A percentile compares a stretch with the other conserved stretches of the same genome.
These are phyloP conservation scores for Dasypus novemcinctus DNA, from an alignment of 2,113 vertebrate species.

Conservation along the genomic window DNA sequence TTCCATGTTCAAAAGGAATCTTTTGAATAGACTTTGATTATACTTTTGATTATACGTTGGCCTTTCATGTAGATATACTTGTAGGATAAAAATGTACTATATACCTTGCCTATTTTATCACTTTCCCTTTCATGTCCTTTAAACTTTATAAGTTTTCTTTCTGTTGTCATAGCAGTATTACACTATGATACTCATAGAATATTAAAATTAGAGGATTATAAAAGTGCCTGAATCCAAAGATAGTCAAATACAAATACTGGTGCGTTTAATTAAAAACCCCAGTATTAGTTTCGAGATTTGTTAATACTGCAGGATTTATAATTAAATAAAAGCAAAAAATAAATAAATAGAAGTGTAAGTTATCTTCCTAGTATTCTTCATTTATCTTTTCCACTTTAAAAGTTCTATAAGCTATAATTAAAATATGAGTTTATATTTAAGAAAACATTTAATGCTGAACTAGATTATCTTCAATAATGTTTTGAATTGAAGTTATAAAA, in stretches of 20 bases:
- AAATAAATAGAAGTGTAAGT: not conserved
- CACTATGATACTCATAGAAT: not conserved
- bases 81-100: not conserved
- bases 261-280: constrained; percentile 14
- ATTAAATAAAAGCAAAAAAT: constrained; percentile 15
- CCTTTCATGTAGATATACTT: not conserved
- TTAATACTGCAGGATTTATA: not conserved
- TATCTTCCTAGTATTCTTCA: not conserved
- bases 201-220: constrained; percentile 2
- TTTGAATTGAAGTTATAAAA: not conserved
- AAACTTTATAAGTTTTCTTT: constrained; percentile 21
- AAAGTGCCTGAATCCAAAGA: not conserved
- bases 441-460: not conserved
- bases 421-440: constrained; percentile 21
- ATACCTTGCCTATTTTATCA: not conserved
- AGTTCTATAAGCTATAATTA: not conserved
- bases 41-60: not conserved
- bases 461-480: not conserved
- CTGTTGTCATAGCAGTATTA: not conserved
- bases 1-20: not conserved
- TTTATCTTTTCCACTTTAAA: constrained; percentile 8
- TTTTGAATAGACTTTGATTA: not conserved
- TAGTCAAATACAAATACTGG: not conserved
- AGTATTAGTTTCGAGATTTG: not conserved
- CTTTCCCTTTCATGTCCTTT: not conserved